A percentile compares a stretch with the other conserved stretches of the same genome.
Conservation (phyloP, 2,113 vertebrate genomes). For the Semicossyphus pulcher region DNA sequence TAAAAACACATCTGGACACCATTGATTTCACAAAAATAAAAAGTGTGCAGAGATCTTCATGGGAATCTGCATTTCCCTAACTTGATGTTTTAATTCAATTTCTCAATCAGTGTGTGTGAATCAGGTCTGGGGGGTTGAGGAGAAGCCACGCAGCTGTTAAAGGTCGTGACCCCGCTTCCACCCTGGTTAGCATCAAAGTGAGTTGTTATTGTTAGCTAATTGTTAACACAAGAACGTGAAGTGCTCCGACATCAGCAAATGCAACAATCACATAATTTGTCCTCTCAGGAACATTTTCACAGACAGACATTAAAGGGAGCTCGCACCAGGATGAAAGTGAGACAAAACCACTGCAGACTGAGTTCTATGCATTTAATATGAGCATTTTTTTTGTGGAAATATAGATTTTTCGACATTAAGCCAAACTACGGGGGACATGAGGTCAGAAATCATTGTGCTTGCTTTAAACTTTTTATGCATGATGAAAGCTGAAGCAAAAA, state of each 20-base stretch:
- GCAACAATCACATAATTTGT: constrained; percentile 62
- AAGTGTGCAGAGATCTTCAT: constrained; percentile 4
- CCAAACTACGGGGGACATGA: too few species aligned
- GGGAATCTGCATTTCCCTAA: constrained; percentile 36
- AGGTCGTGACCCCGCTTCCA: constrained; percentile 66
- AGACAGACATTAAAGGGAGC: constrained; percentile 21
- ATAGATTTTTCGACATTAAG: background rate
- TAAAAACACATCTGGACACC: constrained; percentile 60
- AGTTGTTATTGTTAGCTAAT: constrained; percentile 77
- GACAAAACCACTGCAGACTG: background rate
- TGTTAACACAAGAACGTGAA: constrained; percentile 74
- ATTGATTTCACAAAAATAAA: constrained; percentile 34
- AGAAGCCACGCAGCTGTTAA: constrained; percentile 31
- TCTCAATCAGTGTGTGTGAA: background rate
- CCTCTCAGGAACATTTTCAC: constrained; percentile 27
- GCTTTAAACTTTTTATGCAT: too few species aligned
- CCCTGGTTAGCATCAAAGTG: constrained; percentile 70
- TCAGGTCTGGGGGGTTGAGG: background rate
- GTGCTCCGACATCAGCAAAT: constrained; percentile 47
- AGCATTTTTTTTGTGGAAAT: background rate
- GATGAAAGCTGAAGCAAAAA: too few species aligned
- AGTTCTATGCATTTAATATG: background rate
- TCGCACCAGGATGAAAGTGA: background rate
- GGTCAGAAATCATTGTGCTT: too few species aligned
- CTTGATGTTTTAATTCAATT: constrained; percentile 15